Base-by-base conservation (phyloP, 2,888 invertebrate species). In the Philereme vetulata region DNA sequence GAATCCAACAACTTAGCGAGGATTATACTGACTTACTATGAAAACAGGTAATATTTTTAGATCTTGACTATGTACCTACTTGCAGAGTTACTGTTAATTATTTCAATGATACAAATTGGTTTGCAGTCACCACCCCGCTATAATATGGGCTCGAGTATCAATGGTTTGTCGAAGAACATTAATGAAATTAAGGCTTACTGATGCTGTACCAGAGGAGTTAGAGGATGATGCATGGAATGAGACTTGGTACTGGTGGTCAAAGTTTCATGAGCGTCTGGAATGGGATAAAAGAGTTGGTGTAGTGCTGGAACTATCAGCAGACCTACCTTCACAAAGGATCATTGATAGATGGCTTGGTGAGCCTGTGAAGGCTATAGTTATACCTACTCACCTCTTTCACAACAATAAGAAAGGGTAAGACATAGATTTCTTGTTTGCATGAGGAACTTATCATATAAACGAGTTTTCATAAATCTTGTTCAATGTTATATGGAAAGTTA, bases 291-390 rank as follows among this genome's bases (percentile, higher is more conserved):
- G 94, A 71, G 83, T 97, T 55, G 95, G 95, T 42, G 90, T 98
- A 42, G 96, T 96, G 0, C 86, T 99, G 44, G 96, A 98, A 81
- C 75, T 98, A 36, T 95, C 96, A 47, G 94, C 96, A 47, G 96
- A 98, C 79, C 91, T 98, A 34, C 97, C 98, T 1, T 93, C 94
- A 8, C 88, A 93, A 50, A 93, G 94, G 34, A 93, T 95, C 52
- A 78, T 97, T 7, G 93, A 95, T 33, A 94, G 99, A 62, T 99
- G 99, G 99, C 88, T 97, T 35, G 98, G 98, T 1, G 99, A 99
- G 87, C 98, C 98, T 5, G 94, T 99, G 1, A 97, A 96, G 81
- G 96, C 96, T 62, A 89, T 98, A 43, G 92, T 97, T 49, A 82
- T 99, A 51, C 96, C 97, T 4, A 97, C 98, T 10, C 93, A 94